phyloP scores from a whole-genome alignment of 30 jellyfish, hydroid and myxozoan genomes.

The Sanderia malayensis region DNA sequence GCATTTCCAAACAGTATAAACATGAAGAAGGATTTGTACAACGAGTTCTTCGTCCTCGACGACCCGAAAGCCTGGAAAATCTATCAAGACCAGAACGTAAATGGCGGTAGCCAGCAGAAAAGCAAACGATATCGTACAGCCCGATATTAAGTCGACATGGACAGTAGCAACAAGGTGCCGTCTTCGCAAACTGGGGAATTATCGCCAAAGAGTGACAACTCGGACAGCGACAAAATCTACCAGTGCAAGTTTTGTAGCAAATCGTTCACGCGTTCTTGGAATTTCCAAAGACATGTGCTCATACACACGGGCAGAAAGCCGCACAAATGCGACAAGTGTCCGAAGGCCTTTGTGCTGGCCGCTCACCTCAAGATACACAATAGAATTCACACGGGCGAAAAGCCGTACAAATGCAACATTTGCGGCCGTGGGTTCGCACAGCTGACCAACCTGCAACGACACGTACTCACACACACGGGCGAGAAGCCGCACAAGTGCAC shows the following conservation, averaged over 20 bases:
- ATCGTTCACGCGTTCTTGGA: constrained; percentile 92
- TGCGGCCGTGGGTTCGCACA: constrained; percentile 99
- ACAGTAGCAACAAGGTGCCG: constrained; percentile 62
- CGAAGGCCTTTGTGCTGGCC: constrained; percentile 94
- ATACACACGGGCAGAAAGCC: constrained; percentile 99
- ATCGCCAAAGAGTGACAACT: constrained; percentile 86
- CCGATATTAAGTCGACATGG: constrained; percentile 53
- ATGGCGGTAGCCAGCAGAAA: not conserved
- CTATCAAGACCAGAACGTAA: constrained; percentile 42
- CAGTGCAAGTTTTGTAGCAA: constrained; percentile 87
- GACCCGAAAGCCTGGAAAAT: constrained; percentile 69
- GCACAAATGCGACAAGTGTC: constrained; percentile 95
- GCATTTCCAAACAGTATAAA: constrained; percentile 68
- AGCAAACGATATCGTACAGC: constrained; percentile 23
- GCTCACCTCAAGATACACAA: constrained; percentile 94
- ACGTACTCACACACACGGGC: constrained; percentile 95
- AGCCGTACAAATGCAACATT: constrained; percentile 91
- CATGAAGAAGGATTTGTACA: constrained; percentile 85
- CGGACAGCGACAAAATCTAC: constrained; percentile 82
- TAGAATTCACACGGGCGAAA: constrained; percentile 97
- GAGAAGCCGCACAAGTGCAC: constrained; percentile 97
- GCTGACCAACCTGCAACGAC: constrained; percentile 91
- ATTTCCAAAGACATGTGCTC: constrained; percentile 93
- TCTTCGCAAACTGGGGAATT: constrained; percentile 64
- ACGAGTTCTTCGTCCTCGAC: constrained; percentile 90